Percentiles rank a stretch among this genome's conserved stretches.
Conservation (phyloP, 2,113 vertebrate species). For the Pangasianodon hypophthalmus region DNA sequence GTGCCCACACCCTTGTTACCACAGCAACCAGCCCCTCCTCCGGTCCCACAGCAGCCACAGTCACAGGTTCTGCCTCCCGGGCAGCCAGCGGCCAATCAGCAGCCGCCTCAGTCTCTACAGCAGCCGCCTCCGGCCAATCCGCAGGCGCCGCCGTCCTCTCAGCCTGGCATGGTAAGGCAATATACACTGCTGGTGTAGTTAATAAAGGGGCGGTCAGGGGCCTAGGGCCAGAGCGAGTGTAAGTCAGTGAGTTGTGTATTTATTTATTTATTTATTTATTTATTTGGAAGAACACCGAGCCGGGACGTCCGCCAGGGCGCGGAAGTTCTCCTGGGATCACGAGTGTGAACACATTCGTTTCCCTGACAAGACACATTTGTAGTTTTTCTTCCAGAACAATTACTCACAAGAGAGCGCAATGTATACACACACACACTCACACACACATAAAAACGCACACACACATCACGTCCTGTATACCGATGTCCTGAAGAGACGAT, state of each 20-base stretch:
- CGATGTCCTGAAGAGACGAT: neutral
- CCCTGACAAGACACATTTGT: neutral
- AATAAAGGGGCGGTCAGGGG: neutral
- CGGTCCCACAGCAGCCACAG: conserved; percentile 47
- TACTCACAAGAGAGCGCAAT: neutral
- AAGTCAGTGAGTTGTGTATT: neutral
- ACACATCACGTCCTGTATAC: neutral
- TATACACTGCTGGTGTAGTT: neutral
- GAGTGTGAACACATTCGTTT: neutral
- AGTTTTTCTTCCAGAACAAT: neutral
- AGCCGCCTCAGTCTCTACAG: conserved; percentile 64
- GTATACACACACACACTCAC: neutral
- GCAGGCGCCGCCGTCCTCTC: conserved; percentile 58
- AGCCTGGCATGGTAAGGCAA: conserved; percentile 67
- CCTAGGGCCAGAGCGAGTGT: neutral
- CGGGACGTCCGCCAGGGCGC: neutral
- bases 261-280: neutral
- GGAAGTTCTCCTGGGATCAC: neutral
- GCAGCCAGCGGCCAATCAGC: conserved; percentile 67
- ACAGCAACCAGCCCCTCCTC: conserved; percentile 68
- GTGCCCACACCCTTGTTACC: conserved; percentile 69
- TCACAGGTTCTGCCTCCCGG: conserved; percentile 64
- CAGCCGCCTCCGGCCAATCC: conserved; percentile 63
- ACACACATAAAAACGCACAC: neutral
- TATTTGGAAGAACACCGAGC: conserved; percentile 4